Evolutionary conservation across 1,140 invertebrate genomes (phyloP).

Genomic region (Anthonomus grandis): DNA sequence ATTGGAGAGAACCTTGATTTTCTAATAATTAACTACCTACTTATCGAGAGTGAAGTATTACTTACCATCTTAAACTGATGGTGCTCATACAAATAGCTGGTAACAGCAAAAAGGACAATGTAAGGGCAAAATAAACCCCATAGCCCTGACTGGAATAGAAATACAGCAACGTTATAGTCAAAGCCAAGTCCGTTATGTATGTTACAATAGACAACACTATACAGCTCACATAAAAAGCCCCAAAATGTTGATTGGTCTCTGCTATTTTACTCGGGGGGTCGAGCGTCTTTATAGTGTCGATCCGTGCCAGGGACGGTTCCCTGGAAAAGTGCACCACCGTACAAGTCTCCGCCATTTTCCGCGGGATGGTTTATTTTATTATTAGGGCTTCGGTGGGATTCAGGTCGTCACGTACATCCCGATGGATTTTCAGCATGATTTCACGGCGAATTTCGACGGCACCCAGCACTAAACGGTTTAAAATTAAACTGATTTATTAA

Average conservation of each 20-base stretch:
- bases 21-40: no score
- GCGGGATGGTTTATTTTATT: no score
- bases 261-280: conserved; percentile 39
- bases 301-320: conserved; percentile 42
- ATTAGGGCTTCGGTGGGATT: no score
- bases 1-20: no score
- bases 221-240: conserved; percentile 45
- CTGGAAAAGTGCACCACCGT: conserved; percentile 48
- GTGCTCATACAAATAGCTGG: conserved; percentile 50
- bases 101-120: conserved; percentile 50
- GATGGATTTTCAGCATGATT: no score
- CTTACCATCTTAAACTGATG: conserved; percentile 51
- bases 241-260: conserved; percentile 39
- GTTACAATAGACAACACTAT: conserved; percentile 48
- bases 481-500: no score
- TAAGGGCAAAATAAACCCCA: conserved; percentile 50
- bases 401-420: no score
- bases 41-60: no score
- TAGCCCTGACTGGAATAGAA: conserved; percentile 46
- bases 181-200: conserved; percentile 48
- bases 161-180: conserved; percentile 49
- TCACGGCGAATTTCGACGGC: no score
- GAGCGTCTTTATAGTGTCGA: conserved; percentile 43
- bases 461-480: no score
- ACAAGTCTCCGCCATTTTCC: conserved; percentile 42